phyloP scores from a whole-genome alignment of 2,888 invertebrate genomes.

The Rotaria sp. region DNA sequence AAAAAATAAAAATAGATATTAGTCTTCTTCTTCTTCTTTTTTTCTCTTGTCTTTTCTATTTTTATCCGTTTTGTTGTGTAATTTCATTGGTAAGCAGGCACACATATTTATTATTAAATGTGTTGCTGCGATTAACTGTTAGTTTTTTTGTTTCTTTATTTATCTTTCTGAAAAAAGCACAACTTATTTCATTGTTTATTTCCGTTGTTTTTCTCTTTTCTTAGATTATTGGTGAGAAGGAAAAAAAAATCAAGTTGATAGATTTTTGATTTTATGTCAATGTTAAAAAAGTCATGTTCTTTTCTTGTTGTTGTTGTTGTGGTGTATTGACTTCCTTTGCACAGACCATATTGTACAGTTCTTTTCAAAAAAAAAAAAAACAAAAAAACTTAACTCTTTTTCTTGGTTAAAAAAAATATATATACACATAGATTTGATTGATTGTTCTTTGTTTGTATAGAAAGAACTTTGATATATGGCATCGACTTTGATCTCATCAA shows the following conservation, averaged over 20 bases:
- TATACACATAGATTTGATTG: too few species aligned
- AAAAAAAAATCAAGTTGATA: neutral
- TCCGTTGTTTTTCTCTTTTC: neutral
- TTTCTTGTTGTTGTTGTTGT: neutral
- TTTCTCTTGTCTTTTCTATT: neutral
- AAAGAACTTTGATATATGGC: neutral
- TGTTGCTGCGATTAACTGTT: neutral
- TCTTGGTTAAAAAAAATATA: neutral
- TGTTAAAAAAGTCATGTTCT: neutral
- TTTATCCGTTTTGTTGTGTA: conserved; percentile 22
- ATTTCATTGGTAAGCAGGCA: neutral
- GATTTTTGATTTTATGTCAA: neutral
- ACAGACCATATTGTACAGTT: conserved; percentile 19
- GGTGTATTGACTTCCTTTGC: conserved; percentile 19
- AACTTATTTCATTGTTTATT: neutral
- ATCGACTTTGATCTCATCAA: neutral
- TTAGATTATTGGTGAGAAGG: neutral
- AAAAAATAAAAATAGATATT: neutral
- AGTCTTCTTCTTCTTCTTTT: neutral
- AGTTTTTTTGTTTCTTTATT: neutral
- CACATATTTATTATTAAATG: neutral
- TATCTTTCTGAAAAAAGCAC: neutral
- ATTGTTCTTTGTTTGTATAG: neutral
- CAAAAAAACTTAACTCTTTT: neutral
- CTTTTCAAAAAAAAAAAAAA: conserved; percentile 11